Base-by-base conservation (phyloP, 2,888 invertebrate species). In the Apotomis betuletana region DNA sequence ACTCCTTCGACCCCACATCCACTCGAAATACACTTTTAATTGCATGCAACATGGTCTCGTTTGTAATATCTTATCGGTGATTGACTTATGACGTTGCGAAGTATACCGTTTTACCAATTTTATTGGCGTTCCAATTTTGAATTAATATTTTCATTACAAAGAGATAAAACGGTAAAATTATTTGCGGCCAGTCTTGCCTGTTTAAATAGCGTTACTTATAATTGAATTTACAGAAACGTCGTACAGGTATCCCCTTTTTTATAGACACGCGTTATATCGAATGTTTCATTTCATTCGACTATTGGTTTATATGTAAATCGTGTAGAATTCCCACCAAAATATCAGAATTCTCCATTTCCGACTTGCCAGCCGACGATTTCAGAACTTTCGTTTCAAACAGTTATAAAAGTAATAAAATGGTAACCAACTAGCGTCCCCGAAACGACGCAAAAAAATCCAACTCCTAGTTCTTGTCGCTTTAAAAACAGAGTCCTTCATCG, bases 121-220 rank as follows among this genome's bases (percentile, higher is more conserved):
- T 70, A 61, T 67, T 60, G 55, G 59, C 60, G 55, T 69, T 67
- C 70, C 65, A 70, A 67, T 67, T 70, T 70, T 67, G 12, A 67
- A 70, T 70, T 70, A 61, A 60, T 70, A 70, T 65, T 70, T 65
- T 54, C 60, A 61, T 67, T 69, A 61, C 55, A 55, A 49, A 70
- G 65, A 60, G 65, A 70, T 55, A 60, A 60, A 63, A 54, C 8
- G 15, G 62, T 10, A 12, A 9, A 38, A 38, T 70, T 67, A 46
- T 70, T 65, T 67, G 54, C 13, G 60, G 65, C 70, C 55, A 70
- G 60, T 67, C 13, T 13, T 36, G 10, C 36, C 5, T 51, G 13
- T 41, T 60, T n/a, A 52, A 59, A 41, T 27, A 68, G 13, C n/a
- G 41, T 51, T 13, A 54, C 36, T 60, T 46, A 27, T 46, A 46